Base-by-base conservation (phyloP, 1,140 invertebrate genomes). In the Phymastichus coffea region DNA sequence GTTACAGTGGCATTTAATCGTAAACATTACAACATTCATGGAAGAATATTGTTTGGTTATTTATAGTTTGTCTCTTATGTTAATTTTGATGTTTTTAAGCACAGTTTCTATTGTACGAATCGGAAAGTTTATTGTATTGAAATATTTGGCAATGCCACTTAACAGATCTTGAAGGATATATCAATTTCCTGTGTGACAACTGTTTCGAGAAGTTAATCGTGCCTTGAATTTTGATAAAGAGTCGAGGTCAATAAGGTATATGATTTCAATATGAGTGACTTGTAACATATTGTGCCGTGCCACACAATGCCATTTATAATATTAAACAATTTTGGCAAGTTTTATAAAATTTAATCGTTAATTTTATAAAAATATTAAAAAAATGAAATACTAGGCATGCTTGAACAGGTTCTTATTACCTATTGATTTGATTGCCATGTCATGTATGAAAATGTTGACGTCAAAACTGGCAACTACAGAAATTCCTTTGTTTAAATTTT, bases 231-330 rank as follows among this genome's bases (percentile, higher is more conserved):
- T 59, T 59, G 44, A 59, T 59, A 52, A 52, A 46, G 15, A 17
- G 22, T 15, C 52, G 35, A 14, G 28, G 30, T 59, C 41, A 59
- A 52, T 58, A 28, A 28, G 40, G 23, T 53, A 43, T 51, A 43
- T 51, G 46, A 30, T 52, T 52, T 59, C 40, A 52, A 59, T 53
- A 59, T 46, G 57, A 52, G 38, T 53, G 41, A 59, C 40, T 52
- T 17, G 41, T 52, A 38, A n/a, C 57, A 52, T 43, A 47, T 48
- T 35, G 14, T 52, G 17, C 49, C 46, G 61, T 63, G 55, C 55
- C 55, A n/a, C n/a, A n/a, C n/a, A n/a, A 63, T 58, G 33, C 20
- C 35, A 63, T 63, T 49, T 54, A 49, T 54, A 57, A 53, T 46
- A 44, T 59, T 52, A 35, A 43, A 41, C 22, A 22, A 28, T 7